phyloP scores from a whole-genome alignment of 2,888 invertebrate genomes.

The Saturnia pavonia region DNA sequence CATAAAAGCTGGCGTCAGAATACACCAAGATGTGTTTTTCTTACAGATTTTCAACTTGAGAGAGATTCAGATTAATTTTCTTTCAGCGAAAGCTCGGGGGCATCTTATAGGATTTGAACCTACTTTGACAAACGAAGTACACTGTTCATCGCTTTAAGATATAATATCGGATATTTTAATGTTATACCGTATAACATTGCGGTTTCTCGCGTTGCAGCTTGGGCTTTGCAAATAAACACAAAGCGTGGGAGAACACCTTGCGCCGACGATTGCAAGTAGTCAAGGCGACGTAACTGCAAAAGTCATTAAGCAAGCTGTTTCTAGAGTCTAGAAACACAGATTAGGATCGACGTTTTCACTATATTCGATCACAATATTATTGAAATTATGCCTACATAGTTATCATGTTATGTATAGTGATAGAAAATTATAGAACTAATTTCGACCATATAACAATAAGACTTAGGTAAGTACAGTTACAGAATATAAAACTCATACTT shows the following conservation, averaged over 20 bases:
- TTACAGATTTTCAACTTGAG: too few species aligned
- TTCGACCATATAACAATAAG: neutral
- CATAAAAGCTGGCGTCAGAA: neutral
- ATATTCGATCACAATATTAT: neutral
- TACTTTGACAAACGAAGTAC: too few species aligned
- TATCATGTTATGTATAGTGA: neutral
- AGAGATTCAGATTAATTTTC: too few species aligned
- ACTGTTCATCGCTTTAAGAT: neutral
- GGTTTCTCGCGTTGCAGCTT: slow-evolving; percentile 16
- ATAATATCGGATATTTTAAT: neutral
- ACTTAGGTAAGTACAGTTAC: neutral
- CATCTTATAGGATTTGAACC: too few species aligned
- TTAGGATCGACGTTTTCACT: neutral
- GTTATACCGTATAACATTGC: neutral
- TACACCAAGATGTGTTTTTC: neutral
- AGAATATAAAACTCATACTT: neutral
- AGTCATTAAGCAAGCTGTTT: slow-evolving; percentile 15
- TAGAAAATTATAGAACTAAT: neutral
- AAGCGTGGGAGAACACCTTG: slow-evolving; percentile 15
- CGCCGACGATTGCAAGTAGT: slow-evolving; percentile 8
- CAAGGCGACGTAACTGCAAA: slow-evolving; percentile 17
- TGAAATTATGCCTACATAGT: neutral
- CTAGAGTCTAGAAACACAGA: neutral
- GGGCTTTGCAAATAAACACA: slow-evolving; percentile 11
- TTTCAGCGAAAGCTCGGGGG: too few species aligned